Evolutionary conservation across 2,113 vertebrate species (phyloP).

Genomic region (Tenebrosternarchus preto): DNA sequence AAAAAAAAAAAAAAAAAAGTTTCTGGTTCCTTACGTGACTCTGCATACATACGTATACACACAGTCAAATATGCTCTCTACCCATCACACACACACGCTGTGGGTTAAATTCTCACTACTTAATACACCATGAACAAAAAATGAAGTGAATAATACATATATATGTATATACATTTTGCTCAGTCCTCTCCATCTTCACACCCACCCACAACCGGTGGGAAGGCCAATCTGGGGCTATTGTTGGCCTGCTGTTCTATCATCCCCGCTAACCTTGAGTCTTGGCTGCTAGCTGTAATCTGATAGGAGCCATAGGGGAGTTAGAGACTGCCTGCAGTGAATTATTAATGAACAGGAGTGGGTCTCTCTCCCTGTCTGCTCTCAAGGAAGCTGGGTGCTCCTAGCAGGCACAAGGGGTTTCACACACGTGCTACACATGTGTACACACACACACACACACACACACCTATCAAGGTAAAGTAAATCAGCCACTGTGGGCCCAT

Average conservation of each 20-base stretch:
- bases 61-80: not conserved
- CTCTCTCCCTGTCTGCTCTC: conserved; percentile 63
- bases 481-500: conserved; percentile 21
- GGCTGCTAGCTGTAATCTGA: conserved; percentile 75
- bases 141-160: not conserved
- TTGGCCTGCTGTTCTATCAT: conserved; percentile 72
- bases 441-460: conserved; percentile 22
- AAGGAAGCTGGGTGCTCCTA: conserved; percentile 57
- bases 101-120: not conserved
- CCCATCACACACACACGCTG: not conserved
- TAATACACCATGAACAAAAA: not conserved
- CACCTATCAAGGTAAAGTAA: conserved; percentile 19
- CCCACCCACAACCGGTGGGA: conserved; percentile 64
- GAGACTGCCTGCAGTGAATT: conserved; percentile 74
- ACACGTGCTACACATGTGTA: conserved; percentile 25
- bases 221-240: conserved; percentile 73
- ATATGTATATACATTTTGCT: not conserved
- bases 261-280: conserved; percentile 78
- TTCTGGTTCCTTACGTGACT: not conserved
- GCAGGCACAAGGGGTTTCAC: conserved; percentile 56
- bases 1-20: not conserved
- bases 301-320: conserved; percentile 65
- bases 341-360: conserved; percentile 74
- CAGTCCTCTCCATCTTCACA: conserved; percentile 7
- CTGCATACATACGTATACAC: not conserved